phyloP scores from a whole-genome alignment of 2,113 vertebrate genomes.

The Pyrgilauda ruficollis region DNA sequence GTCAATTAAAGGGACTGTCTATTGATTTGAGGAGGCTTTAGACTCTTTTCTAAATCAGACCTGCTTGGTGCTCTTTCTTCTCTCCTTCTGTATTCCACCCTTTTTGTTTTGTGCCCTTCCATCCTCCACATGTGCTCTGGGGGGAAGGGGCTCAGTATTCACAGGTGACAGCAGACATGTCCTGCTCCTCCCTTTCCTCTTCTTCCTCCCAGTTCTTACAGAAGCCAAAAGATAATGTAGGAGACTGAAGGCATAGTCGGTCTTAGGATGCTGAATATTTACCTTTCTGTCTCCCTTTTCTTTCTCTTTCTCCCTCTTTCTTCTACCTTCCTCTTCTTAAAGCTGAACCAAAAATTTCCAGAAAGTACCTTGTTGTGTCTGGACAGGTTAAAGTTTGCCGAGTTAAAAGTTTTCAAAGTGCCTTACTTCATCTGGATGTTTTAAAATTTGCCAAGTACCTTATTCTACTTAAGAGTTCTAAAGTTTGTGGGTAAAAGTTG shows the following conservation, averaged over 20 bases:
- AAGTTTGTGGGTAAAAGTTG: neutral
- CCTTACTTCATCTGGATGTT: neutral
- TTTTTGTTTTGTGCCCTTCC: neutral
- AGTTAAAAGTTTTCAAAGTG: neutral
- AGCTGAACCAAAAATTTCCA: neutral
- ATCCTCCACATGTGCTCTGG: neutral
- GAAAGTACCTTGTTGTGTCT: neutral
- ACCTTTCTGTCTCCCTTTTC: neutral
- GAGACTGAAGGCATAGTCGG: neutral
- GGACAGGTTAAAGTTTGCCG: neutral
- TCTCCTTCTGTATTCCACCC: neutral
- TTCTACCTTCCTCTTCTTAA: neutral
- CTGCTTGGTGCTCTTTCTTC: neutral
- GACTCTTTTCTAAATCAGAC: neutral
- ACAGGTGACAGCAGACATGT: neutral
- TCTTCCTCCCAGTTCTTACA: neutral
- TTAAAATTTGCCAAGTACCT: neutral
- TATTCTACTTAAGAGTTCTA: neutral
- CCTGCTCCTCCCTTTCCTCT: neutral
- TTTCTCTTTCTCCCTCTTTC: neutral
- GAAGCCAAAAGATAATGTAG: neutral
- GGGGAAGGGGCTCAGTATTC: neutral
- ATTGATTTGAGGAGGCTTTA: neutral
- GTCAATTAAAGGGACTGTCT: conserved; percentile 25
- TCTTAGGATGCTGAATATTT: neutral